phyloP scores from a whole-genome alignment of 2,797 vertebrate species.

The Ceryle rudis region DNA sequence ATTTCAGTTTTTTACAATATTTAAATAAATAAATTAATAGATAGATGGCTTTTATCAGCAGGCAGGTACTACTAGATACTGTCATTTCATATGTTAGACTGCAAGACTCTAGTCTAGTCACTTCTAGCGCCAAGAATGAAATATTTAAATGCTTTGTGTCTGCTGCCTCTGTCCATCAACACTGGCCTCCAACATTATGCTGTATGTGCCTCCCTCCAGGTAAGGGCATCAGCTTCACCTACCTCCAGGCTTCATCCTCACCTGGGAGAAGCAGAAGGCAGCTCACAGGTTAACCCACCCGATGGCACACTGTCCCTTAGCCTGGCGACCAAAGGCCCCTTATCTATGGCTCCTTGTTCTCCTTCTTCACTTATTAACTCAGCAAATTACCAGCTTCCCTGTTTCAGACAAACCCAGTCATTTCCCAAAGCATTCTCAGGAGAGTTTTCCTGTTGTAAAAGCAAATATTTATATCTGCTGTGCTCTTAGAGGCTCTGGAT shows the following conservation, averaged over 20 bases:
- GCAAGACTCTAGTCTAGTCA: not conserved
- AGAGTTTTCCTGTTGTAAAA: slow-evolving; percentile 7
- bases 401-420: not conserved
- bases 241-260: not conserved
- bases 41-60: not conserved
- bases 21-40: not conserved
- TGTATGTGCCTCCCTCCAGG: not conserved
- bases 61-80: not conserved
- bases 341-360: not conserved
- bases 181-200: accelerated
- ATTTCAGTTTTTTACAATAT: not conserved
- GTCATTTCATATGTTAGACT: not conserved
- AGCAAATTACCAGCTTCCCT: not conserved
- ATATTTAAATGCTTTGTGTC: not conserved
- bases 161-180: not conserved
- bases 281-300: not conserved
- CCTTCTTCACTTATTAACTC: not conserved
- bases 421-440: slow-evolving; percentile 2
- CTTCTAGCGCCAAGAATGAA: not conserved
- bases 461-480: slow-evolving; percentile 63
- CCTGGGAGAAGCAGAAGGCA: not conserved
- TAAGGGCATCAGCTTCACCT: not conserved
- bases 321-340: not conserved
- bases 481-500: slow-evolving; percentile 39
- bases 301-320: not conserved